phyloP scores from a whole-genome alignment of 2,797 vertebrate species.

The Melanotaenia nigrans region DNA sequence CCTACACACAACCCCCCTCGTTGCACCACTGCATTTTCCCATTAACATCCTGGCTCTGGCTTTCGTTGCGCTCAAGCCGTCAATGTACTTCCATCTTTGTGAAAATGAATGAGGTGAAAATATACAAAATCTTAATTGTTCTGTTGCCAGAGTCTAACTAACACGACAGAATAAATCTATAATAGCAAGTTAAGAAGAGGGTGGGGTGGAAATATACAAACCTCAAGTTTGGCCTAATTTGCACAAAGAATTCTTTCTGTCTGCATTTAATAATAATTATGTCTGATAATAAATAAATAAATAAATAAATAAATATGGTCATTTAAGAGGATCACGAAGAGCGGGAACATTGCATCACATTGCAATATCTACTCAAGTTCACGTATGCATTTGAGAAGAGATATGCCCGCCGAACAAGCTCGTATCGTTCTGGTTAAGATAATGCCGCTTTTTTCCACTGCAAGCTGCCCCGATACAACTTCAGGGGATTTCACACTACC shows the following conservation, averaged over 20 bases:
- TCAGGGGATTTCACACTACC: conserved; percentile 7
- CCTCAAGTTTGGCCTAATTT: too few species aligned
- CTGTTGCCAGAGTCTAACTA: background rate
- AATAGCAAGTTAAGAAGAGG: too few species aligned
- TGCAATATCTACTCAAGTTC: background rate
- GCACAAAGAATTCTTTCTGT: too few species aligned
- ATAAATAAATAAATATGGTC: too few species aligned
- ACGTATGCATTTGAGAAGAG: background rate
- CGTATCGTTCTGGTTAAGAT: background rate
- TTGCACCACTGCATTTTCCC: conserved; percentile 28
- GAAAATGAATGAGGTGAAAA: background rate
- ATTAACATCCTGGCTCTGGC: conserved; percentile 40
- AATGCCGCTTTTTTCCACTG: conserved; percentile 16
- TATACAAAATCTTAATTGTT: conserved; percentile 22
- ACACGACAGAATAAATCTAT: too few species aligned
- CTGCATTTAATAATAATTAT: too few species aligned
- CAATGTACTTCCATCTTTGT: conserved; percentile 19
- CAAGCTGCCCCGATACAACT: conserved; percentile 49
- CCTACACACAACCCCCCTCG: background rate
- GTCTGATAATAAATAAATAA: too few species aligned
- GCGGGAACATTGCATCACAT: background rate
- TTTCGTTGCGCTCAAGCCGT: conserved; percentile 17
- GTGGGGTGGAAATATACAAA: too few species aligned
- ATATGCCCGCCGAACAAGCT: conserved; percentile 1
- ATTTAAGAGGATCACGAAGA: background rate